Percentiles rank a stretch among this genome's conserved stretches.
Evolutionary conservation across 2,888 invertebrate genomes (phyloP).

Genomic region (Lamproptera curius): DNA sequence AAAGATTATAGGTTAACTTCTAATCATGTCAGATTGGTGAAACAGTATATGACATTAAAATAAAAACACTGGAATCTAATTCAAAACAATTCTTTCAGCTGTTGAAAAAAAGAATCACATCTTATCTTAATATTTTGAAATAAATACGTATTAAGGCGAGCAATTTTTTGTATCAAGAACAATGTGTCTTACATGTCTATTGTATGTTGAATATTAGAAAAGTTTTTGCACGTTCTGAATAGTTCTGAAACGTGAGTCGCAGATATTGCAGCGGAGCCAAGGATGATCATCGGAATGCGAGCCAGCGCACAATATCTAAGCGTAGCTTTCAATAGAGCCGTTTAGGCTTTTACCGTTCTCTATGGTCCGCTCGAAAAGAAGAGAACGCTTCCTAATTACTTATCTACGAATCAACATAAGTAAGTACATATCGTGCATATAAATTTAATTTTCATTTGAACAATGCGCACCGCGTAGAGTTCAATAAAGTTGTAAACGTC

Average conservation of each 20-base stretch:
- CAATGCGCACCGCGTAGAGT: neutral
- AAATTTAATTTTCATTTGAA: too few species aligned
- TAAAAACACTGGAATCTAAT: too few species aligned
- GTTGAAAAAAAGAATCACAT: too few species aligned
- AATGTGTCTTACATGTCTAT: slow-evolving; percentile 13
- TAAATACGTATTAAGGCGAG: too few species aligned
- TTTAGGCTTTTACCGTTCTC: slow-evolving; percentile 25
- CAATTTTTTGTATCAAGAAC: too few species aligned
- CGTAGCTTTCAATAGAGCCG: slow-evolving; percentile 34
- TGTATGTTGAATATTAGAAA: slow-evolving; percentile 19
- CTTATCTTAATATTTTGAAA: too few species aligned
- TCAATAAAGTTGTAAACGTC: neutral
- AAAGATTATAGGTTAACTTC: too few species aligned
- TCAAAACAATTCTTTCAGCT: too few species aligned
- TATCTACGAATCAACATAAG: slow-evolving; percentile 1
- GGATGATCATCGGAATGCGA: slow-evolving; percentile 19
- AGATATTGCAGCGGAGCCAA: slow-evolving; percentile 20
- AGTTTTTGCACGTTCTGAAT: slow-evolving; percentile 19
- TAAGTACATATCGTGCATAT: neutral
- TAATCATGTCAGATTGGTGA: too few species aligned
- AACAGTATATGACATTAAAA: too few species aligned
- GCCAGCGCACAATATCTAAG: slow-evolving; percentile 16
- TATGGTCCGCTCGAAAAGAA: slow-evolving; percentile 2
- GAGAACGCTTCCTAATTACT: slow-evolving; percentile 5
- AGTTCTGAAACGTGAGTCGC: slow-evolving; percentile 18